Evolutionary conservation across 2,113 vertebrate genomes (phyloP).

Genomic region (Hemiscyllium ocellatum): DNA sequence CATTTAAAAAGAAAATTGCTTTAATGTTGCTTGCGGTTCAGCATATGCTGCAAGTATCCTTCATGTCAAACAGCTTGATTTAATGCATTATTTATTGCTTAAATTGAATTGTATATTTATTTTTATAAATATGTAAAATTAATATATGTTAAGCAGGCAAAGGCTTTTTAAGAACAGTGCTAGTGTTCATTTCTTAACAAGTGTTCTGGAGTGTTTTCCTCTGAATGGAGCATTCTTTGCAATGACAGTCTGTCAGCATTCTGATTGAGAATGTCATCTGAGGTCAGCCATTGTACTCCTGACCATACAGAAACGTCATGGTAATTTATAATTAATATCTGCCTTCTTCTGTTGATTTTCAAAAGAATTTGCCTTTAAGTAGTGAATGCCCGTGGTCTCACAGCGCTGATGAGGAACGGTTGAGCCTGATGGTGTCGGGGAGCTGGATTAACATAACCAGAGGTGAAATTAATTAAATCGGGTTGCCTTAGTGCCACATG

Average conservation of each 20-base stretch:
- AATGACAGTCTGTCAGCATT: no score
- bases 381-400: neutral
- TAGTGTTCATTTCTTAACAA: neutral
- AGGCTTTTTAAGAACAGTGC: neutral
- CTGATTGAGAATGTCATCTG: slow-evolving; percentile 15
- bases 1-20: neutral
- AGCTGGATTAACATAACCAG: neutral
- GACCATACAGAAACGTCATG: neutral
- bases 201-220: neutral
- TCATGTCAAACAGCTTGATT: neutral
- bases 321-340: slow-evolving; percentile 8
- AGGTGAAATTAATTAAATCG: neutral
- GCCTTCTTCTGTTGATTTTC: neutral
- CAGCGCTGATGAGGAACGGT: neutral
- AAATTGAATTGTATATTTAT: slow-evolving; percentile 19
- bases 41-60: neutral
- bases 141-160: neutral
- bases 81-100: slow-evolving; percentile 22
- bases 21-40: neutral
- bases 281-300: neutral
- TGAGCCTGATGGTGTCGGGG: neutral
- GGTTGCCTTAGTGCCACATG: neutral
- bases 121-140: slow-evolving; percentile 7
- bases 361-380: neutral
- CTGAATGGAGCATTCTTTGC: neutral